A percentile compares a stretch with the other conserved stretches of the same genome.
phyloP scores from a whole-genome alignment of 2,888 invertebrate species.

The Mythimna vitellina region DNA sequence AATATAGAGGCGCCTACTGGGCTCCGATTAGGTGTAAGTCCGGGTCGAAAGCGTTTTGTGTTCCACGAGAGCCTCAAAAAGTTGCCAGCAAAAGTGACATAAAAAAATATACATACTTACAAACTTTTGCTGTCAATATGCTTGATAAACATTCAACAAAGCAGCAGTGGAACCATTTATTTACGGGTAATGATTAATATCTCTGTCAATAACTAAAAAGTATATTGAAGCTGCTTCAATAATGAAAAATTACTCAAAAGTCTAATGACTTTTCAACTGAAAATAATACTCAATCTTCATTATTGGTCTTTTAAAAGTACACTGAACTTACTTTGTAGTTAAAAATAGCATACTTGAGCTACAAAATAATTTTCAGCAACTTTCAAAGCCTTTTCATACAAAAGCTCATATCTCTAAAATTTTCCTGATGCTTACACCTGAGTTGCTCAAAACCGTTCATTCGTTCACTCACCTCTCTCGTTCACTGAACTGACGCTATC shows the following conservation, averaged over 20 bases:
- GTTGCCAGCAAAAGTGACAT: too few relatives aligned
- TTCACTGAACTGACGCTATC: constrained; percentile 66
- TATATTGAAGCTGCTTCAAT: constrained; percentile 4
- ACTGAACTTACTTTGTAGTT: constrained; percentile 14
- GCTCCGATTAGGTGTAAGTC: too few relatives aligned
- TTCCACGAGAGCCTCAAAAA: too few relatives aligned
- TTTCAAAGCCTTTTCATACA: constrained; percentile 25
- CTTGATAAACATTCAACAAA: neutral
- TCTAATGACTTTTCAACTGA: constrained; percentile 25
- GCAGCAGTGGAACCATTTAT: neutral
- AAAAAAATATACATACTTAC: too few relatives aligned
- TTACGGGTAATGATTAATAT: constrained; percentile 32
- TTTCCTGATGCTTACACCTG: constrained; percentile 62
- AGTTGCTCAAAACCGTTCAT: constrained; percentile 60
- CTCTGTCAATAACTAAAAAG: neutral
- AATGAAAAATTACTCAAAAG: constrained; percentile 30
- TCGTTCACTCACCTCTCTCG: constrained; percentile 65
- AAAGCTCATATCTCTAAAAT: constrained; percentile 54
- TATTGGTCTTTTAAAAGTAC: constrained; percentile 15
- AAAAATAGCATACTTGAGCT: constrained; percentile 9
- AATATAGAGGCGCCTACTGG: too few relatives aligned
- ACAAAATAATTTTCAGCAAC: constrained; percentile 28
- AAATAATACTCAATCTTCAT: constrained; percentile 35
- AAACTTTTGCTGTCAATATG: too few relatives aligned
- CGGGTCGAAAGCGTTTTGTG: too few relatives aligned